Evolutionary conservation across 2,113 vertebrate genomes (phyloP).

Genomic region (Suncus etruscus): DNA sequence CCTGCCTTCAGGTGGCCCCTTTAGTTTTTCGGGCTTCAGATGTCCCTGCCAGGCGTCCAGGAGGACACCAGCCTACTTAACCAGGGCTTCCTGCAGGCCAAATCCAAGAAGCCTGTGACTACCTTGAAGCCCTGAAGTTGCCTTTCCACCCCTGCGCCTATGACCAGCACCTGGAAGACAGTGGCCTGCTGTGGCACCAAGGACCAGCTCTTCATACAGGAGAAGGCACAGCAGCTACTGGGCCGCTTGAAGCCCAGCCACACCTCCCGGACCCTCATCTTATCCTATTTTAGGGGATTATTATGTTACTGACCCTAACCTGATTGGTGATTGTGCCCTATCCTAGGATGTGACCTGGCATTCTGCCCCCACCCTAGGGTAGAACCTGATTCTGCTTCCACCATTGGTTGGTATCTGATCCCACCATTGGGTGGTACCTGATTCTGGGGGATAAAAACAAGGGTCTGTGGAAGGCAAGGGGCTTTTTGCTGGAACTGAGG

Average conservation of each 20-base stretch:
- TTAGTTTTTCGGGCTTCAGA: constrained; percentile 87
- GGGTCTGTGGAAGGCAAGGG: too few species aligned
- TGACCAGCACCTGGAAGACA: constrained; percentile 95
- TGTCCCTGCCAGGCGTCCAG: constrained; percentile 86
- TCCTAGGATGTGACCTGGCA: too few species aligned
- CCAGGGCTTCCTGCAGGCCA: constrained; percentile 94
- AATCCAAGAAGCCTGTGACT: constrained; percentile 82
- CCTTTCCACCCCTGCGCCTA: constrained; percentile 86
- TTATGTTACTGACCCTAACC: too few species aligned
- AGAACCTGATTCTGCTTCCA: too few species aligned
- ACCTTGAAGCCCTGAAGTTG: constrained; percentile 82
- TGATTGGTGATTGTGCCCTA: too few species aligned
- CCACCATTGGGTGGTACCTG: too few species aligned
- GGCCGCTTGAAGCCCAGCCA: constrained; percentile 90
- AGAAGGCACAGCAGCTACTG: constrained; percentile 95
- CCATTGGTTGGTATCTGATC: too few species aligned
- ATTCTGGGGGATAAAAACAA: too few species aligned
- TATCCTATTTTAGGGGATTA: too few species aligned
- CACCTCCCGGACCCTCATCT: constrained; percentile 94
- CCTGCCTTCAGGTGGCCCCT: constrained; percentile 87
- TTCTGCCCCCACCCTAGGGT: too few species aligned
- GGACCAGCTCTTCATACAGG: constrained; percentile 98
- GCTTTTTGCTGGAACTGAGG: too few species aligned
- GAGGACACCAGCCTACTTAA: constrained; percentile 93
- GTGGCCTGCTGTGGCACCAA: constrained; percentile 96